Percentiles rank a stretch among this genome's conserved stretches.
Conservation (phyloP, 2,888 invertebrate species). For the Sarcophaga variegata region DNA sequence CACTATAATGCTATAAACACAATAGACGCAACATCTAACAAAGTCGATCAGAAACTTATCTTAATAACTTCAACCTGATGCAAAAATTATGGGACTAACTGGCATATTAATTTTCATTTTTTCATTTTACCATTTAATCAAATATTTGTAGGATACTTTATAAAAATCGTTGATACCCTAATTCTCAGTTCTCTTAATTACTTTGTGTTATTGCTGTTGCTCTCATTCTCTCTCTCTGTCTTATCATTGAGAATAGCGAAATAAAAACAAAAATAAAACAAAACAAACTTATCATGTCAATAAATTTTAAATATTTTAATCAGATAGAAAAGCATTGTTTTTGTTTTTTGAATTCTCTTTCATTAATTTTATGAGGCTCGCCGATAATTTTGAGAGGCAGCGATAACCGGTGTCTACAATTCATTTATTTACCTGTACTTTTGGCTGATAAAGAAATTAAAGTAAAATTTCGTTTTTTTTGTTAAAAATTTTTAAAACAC, state of each 20-base stretch:
- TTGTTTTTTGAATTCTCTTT: neutral
- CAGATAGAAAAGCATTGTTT: neutral
- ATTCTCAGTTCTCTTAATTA: neutral
- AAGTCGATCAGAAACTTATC: no score
- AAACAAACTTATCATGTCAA: neutral
- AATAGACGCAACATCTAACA: no score
- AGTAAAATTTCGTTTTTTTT: neutral
- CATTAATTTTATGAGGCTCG: neutral
- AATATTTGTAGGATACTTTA: no score
- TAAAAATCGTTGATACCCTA: no score
- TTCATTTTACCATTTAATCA: no score
- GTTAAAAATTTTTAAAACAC: neutral
- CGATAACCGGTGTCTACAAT: neutral
- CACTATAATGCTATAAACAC: no score
- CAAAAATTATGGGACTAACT: no score
- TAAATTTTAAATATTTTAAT: slow-evolving; percentile 12
- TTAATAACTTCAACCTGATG: no score
- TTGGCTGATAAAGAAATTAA: neutral
- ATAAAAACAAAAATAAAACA: neutral
- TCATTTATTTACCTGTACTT: slow-evolving; percentile 1
- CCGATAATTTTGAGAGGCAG: neutral
- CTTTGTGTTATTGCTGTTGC: neutral
- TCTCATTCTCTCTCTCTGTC: neutral
- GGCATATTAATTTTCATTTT: no score
- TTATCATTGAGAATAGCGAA: neutral